phyloP scores from a whole-genome alignment of 2,797 vertebrate genomes.

The Onychomys arenicola region DNA sequence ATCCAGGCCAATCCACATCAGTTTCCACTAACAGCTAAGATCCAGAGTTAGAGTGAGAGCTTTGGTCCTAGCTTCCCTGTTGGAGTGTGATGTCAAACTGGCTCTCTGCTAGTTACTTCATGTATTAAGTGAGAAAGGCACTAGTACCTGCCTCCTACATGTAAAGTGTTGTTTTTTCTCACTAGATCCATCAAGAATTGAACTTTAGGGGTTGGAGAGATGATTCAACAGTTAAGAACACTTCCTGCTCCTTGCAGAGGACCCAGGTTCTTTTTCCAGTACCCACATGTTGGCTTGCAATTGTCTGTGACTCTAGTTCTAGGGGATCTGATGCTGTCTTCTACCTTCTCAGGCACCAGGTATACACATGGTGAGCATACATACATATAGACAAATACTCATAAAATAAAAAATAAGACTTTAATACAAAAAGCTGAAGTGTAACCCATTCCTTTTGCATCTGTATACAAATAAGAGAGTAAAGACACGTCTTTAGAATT shows the following conservation, averaged over 20 bases:
- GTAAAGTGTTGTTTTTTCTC: constrained; percentile 2
- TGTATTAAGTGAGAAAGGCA: background rate
- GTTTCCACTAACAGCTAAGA: background rate
- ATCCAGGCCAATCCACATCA: background rate
- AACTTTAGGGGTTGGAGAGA: background rate
- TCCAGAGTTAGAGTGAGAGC: background rate
- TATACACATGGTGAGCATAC: background rate
- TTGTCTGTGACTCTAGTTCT: background rate
- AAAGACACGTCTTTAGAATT: constrained; percentile 27
- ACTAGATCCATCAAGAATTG: background rate
- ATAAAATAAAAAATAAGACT: background rate
- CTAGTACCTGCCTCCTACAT: background rate
- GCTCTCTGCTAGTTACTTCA: background rate
- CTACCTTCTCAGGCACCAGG: background rate
- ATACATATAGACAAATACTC: background rate
- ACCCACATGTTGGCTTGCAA: background rate
- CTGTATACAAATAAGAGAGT: background rate
- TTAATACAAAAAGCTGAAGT: background rate
- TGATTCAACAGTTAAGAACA: background rate
- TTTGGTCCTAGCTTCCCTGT: background rate
- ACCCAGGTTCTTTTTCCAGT: background rate
- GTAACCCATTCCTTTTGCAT: background rate
- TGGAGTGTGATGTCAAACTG: background rate
- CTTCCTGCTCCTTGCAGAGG: background rate
- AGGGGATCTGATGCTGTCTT: background rate